Evolutionary conservation across 2,797 vertebrate species (phyloP), one percentile per base, ranked within the genome.

Genomic region (Paedocypris micromegethes): DNA sequence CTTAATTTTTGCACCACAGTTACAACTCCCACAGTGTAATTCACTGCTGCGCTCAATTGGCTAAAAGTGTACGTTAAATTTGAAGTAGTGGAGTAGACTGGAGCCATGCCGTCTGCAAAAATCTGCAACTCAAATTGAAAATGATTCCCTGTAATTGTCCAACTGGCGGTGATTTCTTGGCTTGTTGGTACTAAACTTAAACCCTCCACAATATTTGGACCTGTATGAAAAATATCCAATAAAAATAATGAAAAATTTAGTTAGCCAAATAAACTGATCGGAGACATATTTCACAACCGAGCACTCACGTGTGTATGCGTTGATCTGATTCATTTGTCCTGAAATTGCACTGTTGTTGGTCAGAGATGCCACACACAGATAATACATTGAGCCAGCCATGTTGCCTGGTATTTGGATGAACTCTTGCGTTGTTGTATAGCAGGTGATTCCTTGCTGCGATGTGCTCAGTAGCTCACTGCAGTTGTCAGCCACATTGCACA

Each of bases 1-100:
- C 4, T 23, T 23, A 23, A 23, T 1, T 23, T 23, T 23, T 23
- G 23, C 46, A 1, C 42, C n/a, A 58, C 0, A 7, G 68, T 56
- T 4, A 0, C 0, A 47, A 89, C 77, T 0, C 0, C 42, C 48
- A 90, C 72, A 0, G 0, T 56, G 78, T 88, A 88, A 0, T 45
- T 0, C 5, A 70, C 54, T 2, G 69, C 76, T 6, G 53, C 5
- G 6, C 50, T 76, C 64, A 89, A 77, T 0, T 0, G 0, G 0
- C 0, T 0, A 41, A 84, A 84, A 0, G 0, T 68, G 6, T 40
- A 39, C 1, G 0, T 1, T 0, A 0, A 9, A 3, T 50, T 5
- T 9, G 2, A 9, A 3, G 4, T n/a, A 23, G 23, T 23, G 23
- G 23, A 23, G 49, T 50, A 4, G 2, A 1, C 2, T 0, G 0